Conservation (phyloP, 2,113 vertebrate genomes). For the Deroptyus accipitrinus region DNA sequence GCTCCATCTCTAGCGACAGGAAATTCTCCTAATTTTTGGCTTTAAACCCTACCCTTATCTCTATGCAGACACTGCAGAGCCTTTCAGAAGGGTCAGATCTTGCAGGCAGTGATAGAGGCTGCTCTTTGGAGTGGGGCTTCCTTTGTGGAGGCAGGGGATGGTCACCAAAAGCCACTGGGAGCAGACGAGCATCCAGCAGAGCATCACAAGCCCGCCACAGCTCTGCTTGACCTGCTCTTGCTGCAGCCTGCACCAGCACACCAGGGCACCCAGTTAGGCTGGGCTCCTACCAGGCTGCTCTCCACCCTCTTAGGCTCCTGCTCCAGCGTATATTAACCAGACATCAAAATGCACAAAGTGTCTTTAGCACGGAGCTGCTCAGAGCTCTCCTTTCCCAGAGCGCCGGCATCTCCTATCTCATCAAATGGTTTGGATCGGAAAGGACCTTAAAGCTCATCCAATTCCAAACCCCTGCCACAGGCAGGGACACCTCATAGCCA, state of each 20-base stretch:
- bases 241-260: not conserved
- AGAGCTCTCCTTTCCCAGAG: not conserved
- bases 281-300: not conserved
- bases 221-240: not conserved
- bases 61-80: not conserved
- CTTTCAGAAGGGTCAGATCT: not conserved
- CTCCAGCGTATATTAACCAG: not conserved
- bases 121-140: not conserved
- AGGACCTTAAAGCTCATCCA: not conserved
- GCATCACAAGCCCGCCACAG: not conserved
- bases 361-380: not conserved
- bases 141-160: not conserved
- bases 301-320: not conserved
- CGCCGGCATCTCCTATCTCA: not conserved
- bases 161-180: not conserved
- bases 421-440: not conserved
- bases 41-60: not conserved
- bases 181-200: not conserved
- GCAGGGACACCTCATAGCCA: not conserved
- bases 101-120: not conserved
- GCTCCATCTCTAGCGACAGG: not conserved
- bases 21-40: conserved; percentile 1
- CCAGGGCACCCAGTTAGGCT: not conserved
- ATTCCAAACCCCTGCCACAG: not conserved
- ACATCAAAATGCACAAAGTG: not conserved